Evolutionary conservation across 2,113 vertebrate genomes (phyloP).

Genomic region (Bubo blakistoni): DNA sequence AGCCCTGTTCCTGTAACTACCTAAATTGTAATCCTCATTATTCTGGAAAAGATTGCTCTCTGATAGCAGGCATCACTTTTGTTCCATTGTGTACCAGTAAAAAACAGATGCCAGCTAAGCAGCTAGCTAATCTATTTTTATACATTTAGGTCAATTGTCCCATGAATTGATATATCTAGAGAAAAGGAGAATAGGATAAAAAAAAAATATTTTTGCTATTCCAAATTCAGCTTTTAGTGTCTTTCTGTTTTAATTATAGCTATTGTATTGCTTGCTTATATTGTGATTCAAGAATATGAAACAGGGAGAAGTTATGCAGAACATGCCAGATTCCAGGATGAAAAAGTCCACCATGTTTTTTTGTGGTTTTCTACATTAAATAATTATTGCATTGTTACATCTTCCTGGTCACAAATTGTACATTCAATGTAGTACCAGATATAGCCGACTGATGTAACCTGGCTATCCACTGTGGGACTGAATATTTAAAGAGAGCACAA

Average conservation of each 20-base stretch:
- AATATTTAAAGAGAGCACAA: background rate
- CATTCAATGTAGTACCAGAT: background rate
- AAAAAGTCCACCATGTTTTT: background rate
- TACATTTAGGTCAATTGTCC: constrained; percentile 6
- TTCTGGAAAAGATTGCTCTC: background rate
- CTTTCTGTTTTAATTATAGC: background rate
- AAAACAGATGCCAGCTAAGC: background rate
- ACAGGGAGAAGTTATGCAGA: background rate
- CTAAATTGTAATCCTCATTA: constrained; percentile 15
- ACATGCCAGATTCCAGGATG: background rate
- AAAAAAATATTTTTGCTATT: background rate
- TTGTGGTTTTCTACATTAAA: background rate
- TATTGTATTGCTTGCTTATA: background rate
- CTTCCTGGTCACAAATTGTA: background rate
- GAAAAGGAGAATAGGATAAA: background rate
- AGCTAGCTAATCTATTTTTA: constrained; percentile 27
- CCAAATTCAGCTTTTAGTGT: background rate
- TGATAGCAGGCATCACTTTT: background rate
- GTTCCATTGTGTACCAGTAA: constrained; percentile 18
- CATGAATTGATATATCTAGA: background rate
- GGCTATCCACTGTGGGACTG: background rate
- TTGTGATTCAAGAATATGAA: background rate
- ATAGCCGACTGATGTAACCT: background rate
- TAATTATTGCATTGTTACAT: background rate
- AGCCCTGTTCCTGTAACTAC: background rate